Evolutionary conservation across 2,113 vertebrate genomes (phyloP), one percentile per base, ranked within the genome.

Genomic region (Myodes glareolus): DNA sequence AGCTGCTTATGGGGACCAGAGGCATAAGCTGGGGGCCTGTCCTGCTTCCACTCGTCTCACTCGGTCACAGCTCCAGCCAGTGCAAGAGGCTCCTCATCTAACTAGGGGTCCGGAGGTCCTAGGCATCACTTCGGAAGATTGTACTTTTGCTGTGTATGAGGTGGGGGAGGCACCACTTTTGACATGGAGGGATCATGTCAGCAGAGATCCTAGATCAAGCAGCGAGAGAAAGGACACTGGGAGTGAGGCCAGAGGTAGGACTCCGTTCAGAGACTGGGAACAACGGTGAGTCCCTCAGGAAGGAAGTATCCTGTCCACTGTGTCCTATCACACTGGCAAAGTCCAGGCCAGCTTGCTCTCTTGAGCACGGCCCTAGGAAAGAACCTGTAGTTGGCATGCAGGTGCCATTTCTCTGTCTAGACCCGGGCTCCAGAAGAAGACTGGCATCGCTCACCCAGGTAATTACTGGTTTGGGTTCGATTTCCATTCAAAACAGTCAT

Each of bases 381-480:
- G 81, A 33, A 12, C 3, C 61, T 27, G 39, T 85, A 55, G 68
- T 36, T 36, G 63, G 92, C 31, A 75, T 14, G 29, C 9, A 92
- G 42, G 78, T 94, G 90, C 5, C 94, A 4, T 76, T 96, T 81
- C 93, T 92, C 94, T 92, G 96, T 92, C 36, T 95, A 58, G 70
- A 96, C 8, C 39, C 75, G 75, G 81, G 61, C 50, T 29, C 68
- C 94, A 81, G 63, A 36, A 80, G 42, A 82, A 97, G 92, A 94
- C 85, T 98, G 97, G 94, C 97, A 91, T 92, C 70, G 0, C 65
- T 97, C 92, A 97, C 85, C 1, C 0, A 45, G 84, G 88, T 97
- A 98, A 98, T 97, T 95, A 96, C 95, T 95, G 94, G 97, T 98
- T 98, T 97, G 97, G 94, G 95, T 95, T 96, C 81, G 42, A 98